Base-by-base conservation (phyloP, 2,113 vertebrate species). In the Salvelinus namaycush region DNA sequence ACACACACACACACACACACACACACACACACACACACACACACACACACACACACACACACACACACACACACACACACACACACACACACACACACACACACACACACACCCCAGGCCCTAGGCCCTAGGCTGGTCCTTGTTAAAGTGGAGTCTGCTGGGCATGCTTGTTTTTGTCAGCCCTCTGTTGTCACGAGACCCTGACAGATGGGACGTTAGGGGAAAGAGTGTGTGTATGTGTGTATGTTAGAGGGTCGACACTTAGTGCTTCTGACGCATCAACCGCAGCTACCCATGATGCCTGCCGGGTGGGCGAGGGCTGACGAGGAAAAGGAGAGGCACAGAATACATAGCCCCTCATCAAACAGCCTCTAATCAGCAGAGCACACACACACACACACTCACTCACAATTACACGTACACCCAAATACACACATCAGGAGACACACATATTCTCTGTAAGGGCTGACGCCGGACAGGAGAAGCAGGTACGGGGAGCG, bases 91-190 rank as follows among this genome's bases (percentile, higher is more conserved):
- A 39, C 34, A 9, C 2, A 31, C 59, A 62, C 59, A 22, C 51
- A 51, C 49, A 51, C 11, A 51, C 49, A 48, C 68, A 48, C 11
- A 44, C 51, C 69, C 31, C 1, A 34, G 31, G 31, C 4, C 9
- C 14, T 6, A 39, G 29, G 57, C 80, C 70, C 77, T 94, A 91
- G 86, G n/a, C 59, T 97, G 96, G 95, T 96, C 95, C 95, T 96
- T 95, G 95, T 97, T 97, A 97, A 95, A 95, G 93, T 88, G 82
- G 92, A 96, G 95, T 95, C 94, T 76, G 91, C 80, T 91, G 86
- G 94, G 94, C 91, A 95, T 95, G 94, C 95, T 92, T 95, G 90
- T 88, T 79, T 90, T 86, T 89, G 90, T 92, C 92, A 92, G 84
- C 92, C 68, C 91, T 88, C 87, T 83, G 79, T 85, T 90, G 85